These are phyloP conservation scores for Dorcus hopei DNA, from an alignment of 2,888 invertebrate genomes.

Conservation along the genomic window DNA sequence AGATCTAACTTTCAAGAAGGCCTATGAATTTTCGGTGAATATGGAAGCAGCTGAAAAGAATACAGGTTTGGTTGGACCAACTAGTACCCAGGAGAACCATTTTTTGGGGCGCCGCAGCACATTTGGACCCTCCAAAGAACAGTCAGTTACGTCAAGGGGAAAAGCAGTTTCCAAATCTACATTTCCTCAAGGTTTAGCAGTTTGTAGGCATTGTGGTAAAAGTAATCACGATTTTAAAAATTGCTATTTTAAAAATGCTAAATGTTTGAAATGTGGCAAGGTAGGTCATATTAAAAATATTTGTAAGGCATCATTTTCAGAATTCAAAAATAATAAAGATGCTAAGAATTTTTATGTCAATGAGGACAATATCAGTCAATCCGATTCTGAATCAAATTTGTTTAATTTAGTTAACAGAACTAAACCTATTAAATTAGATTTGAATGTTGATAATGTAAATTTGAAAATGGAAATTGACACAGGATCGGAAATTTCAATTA, in stretches of 20 bases:
- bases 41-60: not conserved
- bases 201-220: not conserved
- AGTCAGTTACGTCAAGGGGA: too few species aligned
- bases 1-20: constrained; percentile 1
- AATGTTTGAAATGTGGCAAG: not conserved
- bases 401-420: not conserved
- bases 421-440: not conserved
- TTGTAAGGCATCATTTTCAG: not conserved
- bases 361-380: not conserved
- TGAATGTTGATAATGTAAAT: not conserved
- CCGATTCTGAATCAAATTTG: not conserved
- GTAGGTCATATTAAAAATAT: not conserved
- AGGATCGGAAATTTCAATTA: not conserved
- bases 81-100: too few species aligned
- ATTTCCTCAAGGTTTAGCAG: too few species aligned
- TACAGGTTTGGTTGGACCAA: too few species aligned
- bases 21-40: constrained; percentile 2
- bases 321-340: not conserved
- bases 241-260: not conserved
- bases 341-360: not conserved
- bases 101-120: too few species aligned
- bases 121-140: too few species aligned
- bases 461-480: not conserved
- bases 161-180: too few species aligned
- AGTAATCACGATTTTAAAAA: not conserved